A percentile compares a stretch with the other conserved stretches of the same genome.
Conservation (phyloP, 2,113 vertebrate genomes). For the Camelus dromedarius region DNA sequence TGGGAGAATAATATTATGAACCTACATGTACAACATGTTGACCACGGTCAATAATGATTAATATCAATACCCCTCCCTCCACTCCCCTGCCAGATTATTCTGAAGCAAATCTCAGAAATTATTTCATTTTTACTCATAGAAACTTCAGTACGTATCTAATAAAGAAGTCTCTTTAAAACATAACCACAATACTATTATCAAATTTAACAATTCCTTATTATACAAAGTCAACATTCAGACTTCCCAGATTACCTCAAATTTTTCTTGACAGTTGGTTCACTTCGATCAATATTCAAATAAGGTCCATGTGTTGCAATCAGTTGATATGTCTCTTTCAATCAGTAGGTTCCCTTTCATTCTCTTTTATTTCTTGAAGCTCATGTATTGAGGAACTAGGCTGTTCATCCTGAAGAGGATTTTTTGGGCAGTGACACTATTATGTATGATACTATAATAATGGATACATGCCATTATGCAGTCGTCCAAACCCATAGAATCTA, state of each 20-base stretch:
- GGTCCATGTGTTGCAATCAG: neutral
- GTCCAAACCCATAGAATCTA: neutral
- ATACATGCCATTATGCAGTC: neutral
- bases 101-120: conserved; percentile 50
- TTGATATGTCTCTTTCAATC: neutral
- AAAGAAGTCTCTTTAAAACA: conserved; percentile 52
- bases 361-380: conserved; percentile 32
- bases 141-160: conserved; percentile 11
- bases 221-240: neutral
- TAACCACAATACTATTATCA: conserved; percentile 19
- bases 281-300: conserved; percentile 41
- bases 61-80: neutral
- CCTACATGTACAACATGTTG: neutral
- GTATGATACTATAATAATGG: neutral
- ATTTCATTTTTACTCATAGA: conserved; percentile 48
- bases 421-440: neutral
- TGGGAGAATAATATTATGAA: conserved; percentile 40
- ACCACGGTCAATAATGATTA: conserved; percentile 36
- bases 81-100: conserved; percentile 16
- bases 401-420: conserved; percentile 39
- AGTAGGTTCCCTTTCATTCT: neutral
- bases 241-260: neutral
- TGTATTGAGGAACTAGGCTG: neutral
- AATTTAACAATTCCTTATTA: conserved; percentile 41
- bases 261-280: conserved; percentile 13